Base-by-base conservation (phyloP, 2,113 vertebrate genomes). In the Rhinolophus ferrumequinum region DNA sequence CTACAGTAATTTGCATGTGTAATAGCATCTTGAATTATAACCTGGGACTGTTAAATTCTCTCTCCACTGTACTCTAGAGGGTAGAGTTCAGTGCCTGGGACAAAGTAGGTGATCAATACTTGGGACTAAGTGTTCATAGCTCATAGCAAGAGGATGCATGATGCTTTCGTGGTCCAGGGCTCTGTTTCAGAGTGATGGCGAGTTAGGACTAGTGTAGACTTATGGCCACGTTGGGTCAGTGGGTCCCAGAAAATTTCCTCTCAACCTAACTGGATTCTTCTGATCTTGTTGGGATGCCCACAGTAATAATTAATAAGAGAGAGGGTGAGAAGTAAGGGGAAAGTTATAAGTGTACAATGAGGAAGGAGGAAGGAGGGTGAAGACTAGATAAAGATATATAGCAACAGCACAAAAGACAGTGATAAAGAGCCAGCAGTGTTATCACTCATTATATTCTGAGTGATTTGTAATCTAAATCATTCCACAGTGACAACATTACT, bases 101-200 rank as follows among this genome's bases (percentile, higher is more conserved):
- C 38, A 50, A 93, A 33, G 14, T 0, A 58, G 38, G 35, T 58
- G 11, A 72, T 35, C 60, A 73, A 2, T 5, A 26, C 10, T 0
- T 41, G 44, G 8, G 64, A 33, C 64, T 47, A 83, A 26, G 24
- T 84, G 81, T 44, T 44, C 41, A 44, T 44, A 56, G 6, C 30
- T 67, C 44, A 6, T 1, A 26, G 56, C 0, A 2, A 58, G n/a
- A 47, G 52, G 62, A 8, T 1, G 2, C 14, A 10, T 1, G 3
- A 30, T 62, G 30, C 8, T 84, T 13, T 3, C 26, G 15, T 38
- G 35, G 86, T 56, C 54, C 64, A 69, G 64, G 35, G 24, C 24
- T n/a, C 35, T 64, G 35, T 56, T 44, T 76, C 35, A 21, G 67
- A 88, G 58, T 10, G 64, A 24, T 4, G 22, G 21, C n/a, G 21